phyloP scores from a whole-genome alignment of 2,888 invertebrate genomes.

The Drosophila infuscata region DNA sequence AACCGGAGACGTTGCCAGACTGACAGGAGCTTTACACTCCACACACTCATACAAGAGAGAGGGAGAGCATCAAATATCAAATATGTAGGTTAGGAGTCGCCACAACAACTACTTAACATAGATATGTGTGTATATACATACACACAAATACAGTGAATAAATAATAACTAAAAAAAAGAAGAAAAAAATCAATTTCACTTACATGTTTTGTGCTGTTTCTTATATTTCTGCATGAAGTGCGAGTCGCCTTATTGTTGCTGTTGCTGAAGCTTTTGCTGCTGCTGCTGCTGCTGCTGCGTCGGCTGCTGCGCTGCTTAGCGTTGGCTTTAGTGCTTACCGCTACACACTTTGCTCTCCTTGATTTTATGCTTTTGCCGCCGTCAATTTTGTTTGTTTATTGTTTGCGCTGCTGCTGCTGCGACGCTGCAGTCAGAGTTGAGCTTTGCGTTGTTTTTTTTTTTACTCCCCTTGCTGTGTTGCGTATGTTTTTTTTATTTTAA shows the following conservation, averaged over 20 bases:
- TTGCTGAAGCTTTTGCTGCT: constrained; percentile 18
- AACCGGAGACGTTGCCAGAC: constrained; percentile 40
- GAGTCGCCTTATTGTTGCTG: constrained; percentile 45
- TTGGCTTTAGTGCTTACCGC: constrained; percentile 30
- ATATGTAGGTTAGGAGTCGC: constrained; percentile 50
- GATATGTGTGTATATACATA: constrained; percentile 1
- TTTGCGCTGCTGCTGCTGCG: constrained; percentile 16
- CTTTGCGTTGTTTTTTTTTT: constrained; percentile 35
- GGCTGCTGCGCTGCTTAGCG: constrained; percentile 35
- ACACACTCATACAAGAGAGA: neutral
- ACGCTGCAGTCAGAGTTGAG: constrained; percentile 33
- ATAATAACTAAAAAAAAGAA: constrained; percentile 65
- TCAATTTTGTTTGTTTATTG: constrained; percentile 52
- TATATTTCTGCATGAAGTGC: constrained; percentile 69
- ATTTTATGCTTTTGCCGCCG: constrained; percentile 21
- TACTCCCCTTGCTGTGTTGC: constrained; percentile 26
- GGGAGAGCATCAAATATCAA: constrained; percentile 39
- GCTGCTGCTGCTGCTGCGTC: constrained; percentile 4
- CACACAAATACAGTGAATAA: constrained; percentile 6
- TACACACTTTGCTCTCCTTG: constrained; percentile 10
- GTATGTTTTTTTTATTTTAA: neutral
- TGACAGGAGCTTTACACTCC: constrained; percentile 40
- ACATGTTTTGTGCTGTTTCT: constrained; percentile 72
- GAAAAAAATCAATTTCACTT: constrained; percentile 75
- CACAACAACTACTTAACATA: constrained; percentile 27